phyloP scores from a whole-genome alignment of 2,113 vertebrate genomes.

The Mus musculus region DNA sequence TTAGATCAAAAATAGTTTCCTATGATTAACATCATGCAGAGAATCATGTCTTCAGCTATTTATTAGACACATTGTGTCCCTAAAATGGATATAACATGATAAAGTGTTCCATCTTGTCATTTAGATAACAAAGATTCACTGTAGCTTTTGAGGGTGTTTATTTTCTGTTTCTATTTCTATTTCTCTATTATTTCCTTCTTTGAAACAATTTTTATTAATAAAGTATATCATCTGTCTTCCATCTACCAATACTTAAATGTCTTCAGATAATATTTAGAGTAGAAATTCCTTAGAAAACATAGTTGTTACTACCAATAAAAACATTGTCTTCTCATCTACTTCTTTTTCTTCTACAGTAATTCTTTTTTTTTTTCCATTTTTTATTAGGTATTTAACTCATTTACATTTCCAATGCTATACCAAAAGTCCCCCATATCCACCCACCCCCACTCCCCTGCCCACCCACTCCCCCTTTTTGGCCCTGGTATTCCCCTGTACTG shows the following conservation, averaged over 20 bases:
- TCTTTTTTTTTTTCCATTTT: no score
- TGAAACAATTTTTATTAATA: conserved; percentile 12
- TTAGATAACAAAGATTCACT: background rate
- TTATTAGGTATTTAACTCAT: no score
- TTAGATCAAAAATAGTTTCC: conserved; percentile 56
- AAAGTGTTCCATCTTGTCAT: conserved; percentile 37
- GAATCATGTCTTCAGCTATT: conserved; percentile 40
- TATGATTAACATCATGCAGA: conserved; percentile 51
- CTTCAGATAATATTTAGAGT: background rate
- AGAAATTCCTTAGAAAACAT: background rate
- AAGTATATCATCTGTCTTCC: background rate
- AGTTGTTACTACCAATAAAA: conserved; percentile 49
- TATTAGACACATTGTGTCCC: conserved; percentile 50
- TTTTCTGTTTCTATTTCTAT: background rate
- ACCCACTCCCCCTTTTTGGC: no score
- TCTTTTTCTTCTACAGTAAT: conserved; percentile 43
- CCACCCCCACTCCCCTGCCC: no score
- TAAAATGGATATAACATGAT: conserved; percentile 30
- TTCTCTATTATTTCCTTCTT: background rate
- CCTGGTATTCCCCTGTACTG: no score
- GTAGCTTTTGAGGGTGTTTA: background rate
- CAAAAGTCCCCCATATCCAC: no score
- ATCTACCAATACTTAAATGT: conserved; percentile 16
- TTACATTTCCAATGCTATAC: no score
- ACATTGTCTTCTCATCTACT: background rate